phyloP scores from a whole-genome alignment of 2,888 invertebrate genomes.

The Diaphora mendica region DNA sequence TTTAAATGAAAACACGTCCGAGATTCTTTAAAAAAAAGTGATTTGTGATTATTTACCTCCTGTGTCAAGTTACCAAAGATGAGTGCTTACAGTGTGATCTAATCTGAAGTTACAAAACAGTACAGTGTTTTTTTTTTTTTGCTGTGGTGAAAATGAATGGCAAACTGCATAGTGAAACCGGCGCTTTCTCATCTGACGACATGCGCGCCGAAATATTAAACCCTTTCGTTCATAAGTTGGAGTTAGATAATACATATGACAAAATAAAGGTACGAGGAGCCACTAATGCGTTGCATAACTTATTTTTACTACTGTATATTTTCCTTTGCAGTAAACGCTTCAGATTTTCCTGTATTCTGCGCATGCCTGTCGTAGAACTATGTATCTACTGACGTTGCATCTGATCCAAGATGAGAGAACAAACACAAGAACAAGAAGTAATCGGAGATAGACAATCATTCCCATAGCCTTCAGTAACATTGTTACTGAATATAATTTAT shows the following conservation, averaged over 20 bases:
- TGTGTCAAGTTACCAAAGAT: slow-evolving; percentile 47
- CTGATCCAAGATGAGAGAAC: slow-evolving; percentile 12
- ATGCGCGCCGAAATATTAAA: slow-evolving; percentile 90
- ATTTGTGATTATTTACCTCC: slow-evolving; percentile 19
- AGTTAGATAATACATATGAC: slow-evolving; percentile 93
- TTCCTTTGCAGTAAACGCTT: slow-evolving; percentile 40
- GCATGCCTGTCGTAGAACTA: slow-evolving; percentile 36
- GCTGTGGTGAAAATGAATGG: slow-evolving; percentile 85
- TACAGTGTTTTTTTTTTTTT: slow-evolving; percentile 44
- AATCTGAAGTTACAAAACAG: slow-evolving; percentile 45
- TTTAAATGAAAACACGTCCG: slow-evolving; percentile 63
- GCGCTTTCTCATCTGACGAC: slow-evolving; percentile 83
- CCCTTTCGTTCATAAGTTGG: slow-evolving; percentile 95
- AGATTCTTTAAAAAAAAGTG: slow-evolving; percentile 50
- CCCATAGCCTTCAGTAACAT: slow-evolving; percentile 17
- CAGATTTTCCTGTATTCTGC: slow-evolving; percentile 42
- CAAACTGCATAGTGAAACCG: slow-evolving; percentile 86
- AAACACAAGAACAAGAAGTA: slow-evolving; percentile 11
- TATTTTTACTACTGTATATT: slow-evolving; percentile 52
- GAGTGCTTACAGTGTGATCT: slow-evolving; percentile 61
- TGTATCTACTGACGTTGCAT: slow-evolving; percentile 8
- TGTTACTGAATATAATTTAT: slow-evolving; percentile 37
- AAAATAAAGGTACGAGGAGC: slow-evolving; percentile 92
- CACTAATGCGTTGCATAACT: slow-evolving; percentile 28
- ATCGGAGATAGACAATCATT: neutral